Conservation (phyloP, 2,113 vertebrate species). For the Cygnus buccinator region DNA sequence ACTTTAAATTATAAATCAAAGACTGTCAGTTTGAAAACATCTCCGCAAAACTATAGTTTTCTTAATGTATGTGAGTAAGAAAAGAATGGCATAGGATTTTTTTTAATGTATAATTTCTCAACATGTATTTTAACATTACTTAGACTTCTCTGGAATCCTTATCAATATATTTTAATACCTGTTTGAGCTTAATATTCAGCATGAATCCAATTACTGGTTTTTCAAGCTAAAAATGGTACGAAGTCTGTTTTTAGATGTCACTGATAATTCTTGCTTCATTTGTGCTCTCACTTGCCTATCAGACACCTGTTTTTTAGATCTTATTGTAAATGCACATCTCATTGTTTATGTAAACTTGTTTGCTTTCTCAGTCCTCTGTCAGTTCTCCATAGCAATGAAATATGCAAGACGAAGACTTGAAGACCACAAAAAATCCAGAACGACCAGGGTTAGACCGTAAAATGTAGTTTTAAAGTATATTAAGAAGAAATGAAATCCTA, state of each 20-base stretch:
- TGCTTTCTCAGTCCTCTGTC: fast-evolving
- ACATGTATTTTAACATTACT: neutral
- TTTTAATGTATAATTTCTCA: neutral
- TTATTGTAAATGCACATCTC: neutral
- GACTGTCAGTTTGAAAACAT: neutral
- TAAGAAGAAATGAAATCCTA: neutral
- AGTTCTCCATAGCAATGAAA: neutral
- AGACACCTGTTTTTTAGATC: neutral
- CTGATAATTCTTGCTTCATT: neutral
- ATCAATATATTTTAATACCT: neutral
- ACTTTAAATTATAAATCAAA: neutral
- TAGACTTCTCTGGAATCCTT: neutral
- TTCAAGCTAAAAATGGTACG: neutral
- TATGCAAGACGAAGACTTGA: neutral
- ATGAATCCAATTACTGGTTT: neutral
- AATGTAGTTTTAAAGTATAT: neutral
- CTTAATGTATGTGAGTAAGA: neutral
- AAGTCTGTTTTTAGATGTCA: neutral
- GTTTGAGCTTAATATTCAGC: neutral
- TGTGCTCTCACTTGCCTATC: neutral
- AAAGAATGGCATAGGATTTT: neutral
- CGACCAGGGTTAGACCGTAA: neutral
- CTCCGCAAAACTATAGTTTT: neutral
- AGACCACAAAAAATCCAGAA: neutral
- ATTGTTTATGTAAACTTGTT: neutral